Percentiles rank a stretch among this genome's conserved stretches.
Conservation (phyloP, 35 echinoderm and acorn worm genomes). For the Lytechinus variegatus region DNA sequence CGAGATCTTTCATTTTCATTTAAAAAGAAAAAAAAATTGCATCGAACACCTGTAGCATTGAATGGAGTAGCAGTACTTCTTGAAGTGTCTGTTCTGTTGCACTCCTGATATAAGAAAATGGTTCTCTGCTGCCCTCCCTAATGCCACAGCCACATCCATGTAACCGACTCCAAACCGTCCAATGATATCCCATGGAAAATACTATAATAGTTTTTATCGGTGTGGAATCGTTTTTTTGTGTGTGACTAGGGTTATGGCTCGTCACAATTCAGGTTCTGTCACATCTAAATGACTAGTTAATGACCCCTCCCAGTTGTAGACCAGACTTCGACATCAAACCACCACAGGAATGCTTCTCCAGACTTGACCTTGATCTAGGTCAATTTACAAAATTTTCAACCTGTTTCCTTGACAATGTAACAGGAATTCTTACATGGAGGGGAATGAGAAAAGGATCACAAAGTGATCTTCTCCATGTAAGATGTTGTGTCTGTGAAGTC, state of each 20-base stretch:
- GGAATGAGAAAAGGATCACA: neutral
- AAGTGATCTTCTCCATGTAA: neutral
- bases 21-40: too few relatives aligned
- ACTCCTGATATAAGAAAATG: neutral
- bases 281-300: neutral
- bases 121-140: neutral
- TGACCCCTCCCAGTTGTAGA: neutral
- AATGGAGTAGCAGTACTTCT: too few relatives aligned
- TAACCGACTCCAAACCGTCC: too few relatives aligned
- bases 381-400: neutral
- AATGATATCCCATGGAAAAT: too few relatives aligned
- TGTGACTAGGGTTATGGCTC: too few relatives aligned
- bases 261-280: neutral
- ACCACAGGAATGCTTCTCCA: neutral
- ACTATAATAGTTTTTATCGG: too few relatives aligned
- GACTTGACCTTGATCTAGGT: slow-evolving; percentile 1
- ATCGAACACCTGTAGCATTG: too few relatives aligned
- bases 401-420: neutral
- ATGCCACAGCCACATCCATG: neutral
- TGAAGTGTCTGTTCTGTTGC: too few relatives aligned
- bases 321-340: neutral
- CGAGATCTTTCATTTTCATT: too few relatives aligned
- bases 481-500: neutral
- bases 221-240: too few relatives aligned
- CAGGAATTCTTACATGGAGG: neutral